phyloP scores from a whole-genome alignment of 2,113 vertebrate species.

The Sisor rabdophorus region DNA sequence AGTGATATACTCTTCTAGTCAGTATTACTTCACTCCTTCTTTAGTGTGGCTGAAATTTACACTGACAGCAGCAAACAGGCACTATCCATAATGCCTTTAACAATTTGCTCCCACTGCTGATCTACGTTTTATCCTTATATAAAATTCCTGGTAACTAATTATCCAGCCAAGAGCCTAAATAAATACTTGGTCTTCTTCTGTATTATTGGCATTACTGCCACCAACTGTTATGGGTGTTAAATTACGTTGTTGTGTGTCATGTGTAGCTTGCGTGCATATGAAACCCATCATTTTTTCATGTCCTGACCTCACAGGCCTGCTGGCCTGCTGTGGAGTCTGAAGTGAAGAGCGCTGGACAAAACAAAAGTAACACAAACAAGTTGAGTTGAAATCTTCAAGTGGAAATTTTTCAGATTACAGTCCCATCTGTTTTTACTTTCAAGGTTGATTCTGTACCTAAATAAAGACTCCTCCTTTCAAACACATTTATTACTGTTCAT shows the following conservation, averaged over 20 bases:
- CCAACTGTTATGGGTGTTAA: too few species aligned
- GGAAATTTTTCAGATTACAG: constrained; percentile 69
- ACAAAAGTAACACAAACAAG: constrained; percentile 56
- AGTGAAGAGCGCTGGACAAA: constrained; percentile 60
- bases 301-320: background rate
- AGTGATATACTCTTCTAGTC: constrained; percentile 42
- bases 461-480: constrained; percentile 73
- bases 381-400: constrained; percentile 66
- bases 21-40: constrained; percentile 32
- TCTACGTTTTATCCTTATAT: background rate
- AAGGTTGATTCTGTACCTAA: constrained; percentile 68
- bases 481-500: constrained; percentile 62
- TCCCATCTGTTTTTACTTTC: constrained; percentile 76
- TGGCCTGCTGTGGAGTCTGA: constrained; percentile 29
- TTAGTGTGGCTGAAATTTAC: constrained; percentile 44
- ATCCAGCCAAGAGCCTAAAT: background rate
- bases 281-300: constrained; percentile 5
- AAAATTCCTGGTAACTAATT: too few species aligned
- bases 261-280: constrained; percentile 3
- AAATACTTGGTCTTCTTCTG: too few species aligned
- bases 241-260: background rate
- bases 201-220: too few species aligned
- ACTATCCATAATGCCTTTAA: constrained; percentile 39
- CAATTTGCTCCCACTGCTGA: constrained; percentile 18
- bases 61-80: constrained; percentile 41